These are phyloP conservation scores for Istiophorus platypterus DNA, from an alignment of 2,113 vertebrate species.

Conservation along the genomic window DNA sequence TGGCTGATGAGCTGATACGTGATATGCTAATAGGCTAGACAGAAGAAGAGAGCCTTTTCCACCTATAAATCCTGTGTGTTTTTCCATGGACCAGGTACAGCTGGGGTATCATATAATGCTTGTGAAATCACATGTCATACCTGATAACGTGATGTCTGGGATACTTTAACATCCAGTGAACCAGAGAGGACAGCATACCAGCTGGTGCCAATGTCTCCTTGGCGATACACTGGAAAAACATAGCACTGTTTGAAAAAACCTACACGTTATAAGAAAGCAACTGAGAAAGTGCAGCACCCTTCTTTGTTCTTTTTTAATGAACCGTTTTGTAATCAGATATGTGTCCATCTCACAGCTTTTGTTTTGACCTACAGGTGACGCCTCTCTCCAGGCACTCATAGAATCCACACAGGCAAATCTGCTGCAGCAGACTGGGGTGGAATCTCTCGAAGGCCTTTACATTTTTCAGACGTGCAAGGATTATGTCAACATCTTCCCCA, in stretches of 20 bases:
- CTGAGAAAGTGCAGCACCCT: not conserved
- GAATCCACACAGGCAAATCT: conserved; percentile 95
- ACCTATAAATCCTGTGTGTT: not conserved
- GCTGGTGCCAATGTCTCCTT: conserved; percentile 97
- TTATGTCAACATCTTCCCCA: conserved; percentile 96
- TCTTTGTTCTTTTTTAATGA: not conserved
- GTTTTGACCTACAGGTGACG: conserved; percentile 90
- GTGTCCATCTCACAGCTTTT: not conserved
- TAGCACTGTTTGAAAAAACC: not conserved
- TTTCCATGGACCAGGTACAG: not conserved
- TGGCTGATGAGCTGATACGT: not conserved
- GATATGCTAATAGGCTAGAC: not conserved
- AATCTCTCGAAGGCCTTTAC: conserved; percentile 97
- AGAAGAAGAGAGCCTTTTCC: not conserved
- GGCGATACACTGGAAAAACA: conserved; percentile 91
- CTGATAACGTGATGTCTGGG: conserved; percentile 95
- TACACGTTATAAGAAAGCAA: not conserved
- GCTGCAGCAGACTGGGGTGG: conserved; percentile 93
- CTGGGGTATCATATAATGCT: not conserved
- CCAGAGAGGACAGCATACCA: conserved; percentile 98
- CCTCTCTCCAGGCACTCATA: conserved; percentile 97
- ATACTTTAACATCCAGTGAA: conserved; percentile 97
- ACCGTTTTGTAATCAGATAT: not conserved
- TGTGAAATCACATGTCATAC: conserved; percentile 74
- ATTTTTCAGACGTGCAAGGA: conserved; percentile 92